phyloP scores from a whole-genome alignment of 2,888 invertebrate species.

The Spatulosminthurus flaviceps region DNA sequence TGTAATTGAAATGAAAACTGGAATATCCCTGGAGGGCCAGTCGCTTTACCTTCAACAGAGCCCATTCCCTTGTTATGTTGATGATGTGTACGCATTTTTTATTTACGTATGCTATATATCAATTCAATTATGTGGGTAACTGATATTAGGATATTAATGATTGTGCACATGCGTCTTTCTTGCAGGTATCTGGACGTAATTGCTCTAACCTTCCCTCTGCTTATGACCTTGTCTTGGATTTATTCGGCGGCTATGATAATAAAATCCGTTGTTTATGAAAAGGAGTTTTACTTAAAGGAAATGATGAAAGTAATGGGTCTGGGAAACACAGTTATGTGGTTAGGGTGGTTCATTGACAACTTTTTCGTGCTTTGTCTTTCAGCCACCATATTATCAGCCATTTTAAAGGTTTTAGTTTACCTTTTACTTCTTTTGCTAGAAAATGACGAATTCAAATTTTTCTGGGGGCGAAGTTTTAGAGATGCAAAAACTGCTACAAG shows the following conservation, averaged over 20 bases:
- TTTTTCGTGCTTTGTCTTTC: conserved; percentile 71
- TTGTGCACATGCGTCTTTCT: not conserved
- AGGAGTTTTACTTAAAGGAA: conserved; percentile 70
- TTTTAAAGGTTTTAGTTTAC: conserved; percentile 74
- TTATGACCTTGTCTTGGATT: conserved; percentile 71
- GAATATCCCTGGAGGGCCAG: conserved; percentile 68
- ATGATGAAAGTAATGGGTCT: conserved; percentile 72
- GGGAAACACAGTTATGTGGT: conserved; percentile 71
- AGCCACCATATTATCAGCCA: conserved; percentile 75
- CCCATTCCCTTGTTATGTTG: conserved; percentile 81
- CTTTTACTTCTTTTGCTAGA: too few species aligned
- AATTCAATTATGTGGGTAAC: not conserved
- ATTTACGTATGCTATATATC: not conserved
- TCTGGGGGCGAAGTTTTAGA: too few species aligned
- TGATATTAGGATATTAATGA: too few species aligned
- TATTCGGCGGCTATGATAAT: conserved; percentile 70
- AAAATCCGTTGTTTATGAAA: conserved; percentile 70
- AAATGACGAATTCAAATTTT: too few species aligned
- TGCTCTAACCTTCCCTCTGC: conserved; percentile 69
- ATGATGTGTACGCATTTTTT: conserved; percentile 72
- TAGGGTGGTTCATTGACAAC: conserved; percentile 72
- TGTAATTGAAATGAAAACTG: conserved; percentile 74
- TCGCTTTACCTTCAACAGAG: conserved; percentile 76
- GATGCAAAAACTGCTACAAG: too few species aligned
- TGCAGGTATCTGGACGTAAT: conserved; percentile 68